phyloP scores from a whole-genome alignment of 2,888 invertebrate genomes.

The Tachina lurida region DNA sequence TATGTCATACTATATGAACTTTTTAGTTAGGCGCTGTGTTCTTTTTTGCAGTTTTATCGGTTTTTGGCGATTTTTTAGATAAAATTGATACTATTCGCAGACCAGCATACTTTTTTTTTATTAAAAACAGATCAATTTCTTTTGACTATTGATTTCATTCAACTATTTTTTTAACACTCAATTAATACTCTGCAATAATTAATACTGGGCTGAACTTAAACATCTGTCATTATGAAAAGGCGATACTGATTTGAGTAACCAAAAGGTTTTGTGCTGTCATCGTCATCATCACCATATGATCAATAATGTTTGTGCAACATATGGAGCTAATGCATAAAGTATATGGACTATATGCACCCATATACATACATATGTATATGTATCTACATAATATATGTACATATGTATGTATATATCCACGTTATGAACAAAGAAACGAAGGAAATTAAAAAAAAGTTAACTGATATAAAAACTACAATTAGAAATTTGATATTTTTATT shows the following conservation, averaged over 20 bases:
- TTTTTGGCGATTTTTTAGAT: too few relatives aligned
- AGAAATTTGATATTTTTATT: constrained; percentile 82
- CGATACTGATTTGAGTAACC: constrained; percentile 47
- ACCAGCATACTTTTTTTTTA: not conserved
- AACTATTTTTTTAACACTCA: constrained; percentile 41
- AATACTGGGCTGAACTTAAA: constrained; percentile 8
- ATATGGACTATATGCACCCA: not conserved
- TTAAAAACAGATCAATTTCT: constrained; percentile 31
- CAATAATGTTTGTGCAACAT: constrained; percentile 43
- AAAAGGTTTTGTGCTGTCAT: constrained; percentile 31
- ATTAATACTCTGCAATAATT: constrained; percentile 13
- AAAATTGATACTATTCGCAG: not conserved
- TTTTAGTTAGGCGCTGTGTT: too few relatives aligned
- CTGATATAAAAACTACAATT: constrained; percentile 77
- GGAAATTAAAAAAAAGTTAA: constrained; percentile 41
- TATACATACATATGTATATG: not conserved
- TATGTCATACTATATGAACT: too few relatives aligned
- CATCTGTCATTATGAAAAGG: constrained; percentile 47
- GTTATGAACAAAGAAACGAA: constrained; percentile 18
- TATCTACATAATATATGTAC: not conserved
- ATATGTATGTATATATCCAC: not conserved
- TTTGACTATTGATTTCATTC: constrained; percentile 26
- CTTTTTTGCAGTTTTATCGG: too few relatives aligned
- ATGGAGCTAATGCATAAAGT: constrained; percentile 18
- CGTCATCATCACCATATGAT: constrained; percentile 38